Evolutionary conservation across 2,113 vertebrate genomes (phyloP), one percentile per base, ranked within the genome.

Genomic region (Bos javanicus): DNA sequence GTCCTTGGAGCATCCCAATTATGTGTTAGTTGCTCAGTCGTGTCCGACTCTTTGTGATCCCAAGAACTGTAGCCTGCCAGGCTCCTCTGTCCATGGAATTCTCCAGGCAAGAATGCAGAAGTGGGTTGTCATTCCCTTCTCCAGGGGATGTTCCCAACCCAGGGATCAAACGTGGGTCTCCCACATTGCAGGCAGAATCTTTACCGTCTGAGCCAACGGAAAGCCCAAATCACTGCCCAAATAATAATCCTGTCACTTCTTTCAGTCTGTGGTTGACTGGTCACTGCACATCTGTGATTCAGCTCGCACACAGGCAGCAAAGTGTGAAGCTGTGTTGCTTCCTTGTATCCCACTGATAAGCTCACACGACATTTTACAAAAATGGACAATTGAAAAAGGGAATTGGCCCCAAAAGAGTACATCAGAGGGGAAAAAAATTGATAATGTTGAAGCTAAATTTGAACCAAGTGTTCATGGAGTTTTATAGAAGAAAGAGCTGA

Each of bases 11-110:
- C 23, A 14, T 26, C 23, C 23, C 71, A 43, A 1, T 43, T 43
- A 43, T 7, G 23, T 71, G n/a, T 5, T 1, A 71, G 67, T 23
- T 12, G 67, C 19, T 23, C 67, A 23, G n/a, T 39, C 0, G 0
- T 12, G n/a, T 71, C 67, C 2, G 4, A 36, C 33, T 71, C 17
- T 67, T 36, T 67, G 64, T 23, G 64, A 71, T 21, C n/a, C 64
- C n/a, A 23, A 23, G 64, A 36, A 23, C 5, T 39, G n/a, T 23
- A 71, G n/a, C n/a, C 67, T 2, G 6, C n/a, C 19, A 71, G n/a
- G 19, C 19, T 71, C 67, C 67, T 71, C 67, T 71, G n/a, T 71
- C n/a, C 19, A 12, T 71, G 67, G 67, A 39, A 71, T 71, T 71
- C 19, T 71, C 67, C n/a, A 71, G n/a, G 67, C 36, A 71, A 39